These are phyloP conservation scores for Amphipoea lucens DNA, from an alignment of 2,888 invertebrate species.

Conservation along the genomic window DNA sequence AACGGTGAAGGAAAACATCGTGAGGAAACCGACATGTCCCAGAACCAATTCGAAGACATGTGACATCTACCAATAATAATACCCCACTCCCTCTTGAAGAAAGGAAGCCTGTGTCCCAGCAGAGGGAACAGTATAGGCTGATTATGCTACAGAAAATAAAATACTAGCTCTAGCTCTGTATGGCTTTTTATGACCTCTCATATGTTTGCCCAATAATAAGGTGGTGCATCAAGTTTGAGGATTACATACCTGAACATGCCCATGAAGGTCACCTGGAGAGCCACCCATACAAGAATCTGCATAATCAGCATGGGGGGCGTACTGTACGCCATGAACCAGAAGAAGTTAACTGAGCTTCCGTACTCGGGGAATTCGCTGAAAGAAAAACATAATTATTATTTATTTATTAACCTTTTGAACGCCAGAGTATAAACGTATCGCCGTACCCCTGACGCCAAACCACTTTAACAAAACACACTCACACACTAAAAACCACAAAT, in stretches of 20 bases:
- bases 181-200: no score
- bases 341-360: constrained; percentile 92
- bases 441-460: no score
- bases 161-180: neutral
- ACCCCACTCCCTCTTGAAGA: no score
- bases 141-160: neutral
- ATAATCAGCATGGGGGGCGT: constrained; percentile 95
- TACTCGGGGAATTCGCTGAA: constrained; percentile 88
- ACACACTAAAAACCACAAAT: no score
- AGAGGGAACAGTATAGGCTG: neutral
- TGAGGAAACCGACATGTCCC: no score
- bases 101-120: no score
- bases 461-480: no score
- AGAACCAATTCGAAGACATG: neutral
- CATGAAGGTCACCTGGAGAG: constrained; percentile 95
- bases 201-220: neutral
- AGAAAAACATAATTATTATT: constrained; percentile 20
- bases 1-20: no score
- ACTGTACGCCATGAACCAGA: constrained; percentile 96
- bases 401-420: no score
- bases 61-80: neutral
- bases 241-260: constrained; percentile 91
- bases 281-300: constrained; percentile 93
- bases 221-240: neutral
- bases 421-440: no score